phyloP scores from a whole-genome alignment of 2,113 vertebrate genomes.

The Todiramphus saurophagus region DNA sequence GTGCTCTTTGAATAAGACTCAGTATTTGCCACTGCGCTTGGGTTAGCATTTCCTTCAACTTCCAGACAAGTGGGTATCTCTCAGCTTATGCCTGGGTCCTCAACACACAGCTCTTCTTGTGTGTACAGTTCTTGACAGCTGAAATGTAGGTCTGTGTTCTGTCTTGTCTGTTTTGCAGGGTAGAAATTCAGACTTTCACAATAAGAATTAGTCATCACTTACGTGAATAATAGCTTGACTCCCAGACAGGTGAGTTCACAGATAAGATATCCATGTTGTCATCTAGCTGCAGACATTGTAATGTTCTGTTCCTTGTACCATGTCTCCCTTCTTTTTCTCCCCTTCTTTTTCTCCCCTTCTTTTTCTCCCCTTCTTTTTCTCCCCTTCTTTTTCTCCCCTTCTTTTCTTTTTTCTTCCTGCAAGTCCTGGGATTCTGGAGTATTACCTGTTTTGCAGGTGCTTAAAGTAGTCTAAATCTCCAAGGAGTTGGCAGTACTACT shows the following conservation, averaged over 20 bases:
- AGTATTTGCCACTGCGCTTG: neutral
- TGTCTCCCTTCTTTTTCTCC: neutral
- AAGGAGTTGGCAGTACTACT: too few relatives aligned
- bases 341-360: too few relatives aligned
- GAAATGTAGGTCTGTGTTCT: neutral
- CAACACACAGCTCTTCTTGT: neutral
- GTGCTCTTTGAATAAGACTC: neutral
- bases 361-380: too few relatives aligned
- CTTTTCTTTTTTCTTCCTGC: too few relatives aligned
- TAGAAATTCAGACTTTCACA: conserved; percentile 53
- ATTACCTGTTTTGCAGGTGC: too few relatives aligned
- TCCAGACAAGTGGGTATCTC: neutral
- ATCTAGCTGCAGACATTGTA: neutral
- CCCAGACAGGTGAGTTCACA: conserved; percentile 44
- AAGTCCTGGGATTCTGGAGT: too few relatives aligned
- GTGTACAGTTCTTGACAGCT: neutral
- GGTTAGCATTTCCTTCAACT: too few relatives aligned
- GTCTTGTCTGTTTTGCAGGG: conserved; percentile 45
- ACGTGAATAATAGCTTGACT: conserved; percentile 17
- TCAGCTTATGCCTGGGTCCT: neutral
- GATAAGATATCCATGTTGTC: neutral
- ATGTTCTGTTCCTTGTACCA: neutral
- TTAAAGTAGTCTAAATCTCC: too few relatives aligned
- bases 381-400: too few relatives aligned
- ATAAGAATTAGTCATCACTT: conserved; percentile 46